Evolutionary conservation across 2,797 vertebrate genomes (phyloP), one percentile per base, ranked within the genome.

Genomic region (Calcarius lapponicus): DNA sequence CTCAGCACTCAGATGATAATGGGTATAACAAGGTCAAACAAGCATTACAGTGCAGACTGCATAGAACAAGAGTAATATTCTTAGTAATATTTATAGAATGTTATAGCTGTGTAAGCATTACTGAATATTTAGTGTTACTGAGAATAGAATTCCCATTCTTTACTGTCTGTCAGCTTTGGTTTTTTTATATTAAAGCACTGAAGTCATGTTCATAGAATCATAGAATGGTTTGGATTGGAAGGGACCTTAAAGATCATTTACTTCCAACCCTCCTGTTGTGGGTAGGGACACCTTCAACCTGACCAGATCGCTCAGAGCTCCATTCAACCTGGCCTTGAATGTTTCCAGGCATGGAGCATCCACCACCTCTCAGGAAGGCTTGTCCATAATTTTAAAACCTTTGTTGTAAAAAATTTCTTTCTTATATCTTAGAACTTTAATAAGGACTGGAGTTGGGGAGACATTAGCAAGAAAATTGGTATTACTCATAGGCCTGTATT

Each of bases 401-500:
- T 79, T 7, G 32, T 25, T 48, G 31, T 48, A 42, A 54, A 54
- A 42, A 25, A 14, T 6, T 54, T 71, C 10, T 47, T 45, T 58
- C n/a, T 67, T 67, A 7, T 42, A 5, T 61, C 16, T 54, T 67
- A 56, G 42, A 43, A 14, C 32, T 50, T 50, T 79, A n/a, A 5
- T 56, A 54, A 67, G 19, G 36, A 15, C 28, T 67, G 28, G 17
- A n/a, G 31, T 11, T n/a, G 28, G 31, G 28, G 50, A 78, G 31
- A 14, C 14, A 13, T n/a, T 43, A 31, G 43, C 0, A 0, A 74
- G n/a, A 3, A 34, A 22, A 47, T 17, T 11, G 9, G 1, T 72
- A 7, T 80, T 73, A 66, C 19, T 67, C 47, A n/a, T 43, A 54
- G 22, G 13, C 53, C 19, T 48, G 5, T 32, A 36, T 48, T 79